These are phyloP conservation scores for Lasioglossum zephyrum DNA, from an alignment of 2,888 invertebrate genomes.

Conservation along the genomic window DNA sequence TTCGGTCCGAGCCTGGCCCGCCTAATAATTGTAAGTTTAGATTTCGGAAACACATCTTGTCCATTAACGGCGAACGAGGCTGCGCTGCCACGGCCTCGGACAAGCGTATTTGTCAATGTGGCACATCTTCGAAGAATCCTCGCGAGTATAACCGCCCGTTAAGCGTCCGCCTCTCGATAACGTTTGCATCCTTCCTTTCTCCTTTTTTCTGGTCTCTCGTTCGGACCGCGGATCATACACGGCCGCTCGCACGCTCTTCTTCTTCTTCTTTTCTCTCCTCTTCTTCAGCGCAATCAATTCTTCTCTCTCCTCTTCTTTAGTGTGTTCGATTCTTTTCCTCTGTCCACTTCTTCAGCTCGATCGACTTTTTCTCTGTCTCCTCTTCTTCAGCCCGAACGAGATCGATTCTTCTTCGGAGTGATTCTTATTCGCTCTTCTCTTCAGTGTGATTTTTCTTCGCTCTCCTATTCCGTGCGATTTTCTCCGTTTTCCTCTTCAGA, in stretches of 20 bases:
- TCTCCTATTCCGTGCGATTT: background rate
- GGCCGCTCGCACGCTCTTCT: background rate
- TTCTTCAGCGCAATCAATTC: background rate
- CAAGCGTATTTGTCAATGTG: constrained; percentile 54
- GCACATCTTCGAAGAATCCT: constrained; percentile 59
- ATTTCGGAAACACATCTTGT: constrained; percentile 44
- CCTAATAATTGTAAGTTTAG: constrained; percentile 25
- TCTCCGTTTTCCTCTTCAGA: background rate
- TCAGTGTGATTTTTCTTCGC: too few species aligned
- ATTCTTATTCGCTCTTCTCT: background rate
- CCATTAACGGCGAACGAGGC: constrained; percentile 58
- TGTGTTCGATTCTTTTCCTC: background rate
- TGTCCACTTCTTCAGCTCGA: background rate
- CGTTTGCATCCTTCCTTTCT: constrained; percentile 49
- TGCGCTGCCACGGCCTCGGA: constrained; percentile 42
- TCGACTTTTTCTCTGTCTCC: too few species aligned
- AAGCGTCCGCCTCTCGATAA: constrained; percentile 45
- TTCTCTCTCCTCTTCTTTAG: background rate
- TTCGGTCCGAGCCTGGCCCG: background rate
- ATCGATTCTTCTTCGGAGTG: too few species aligned
- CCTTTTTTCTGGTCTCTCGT: background rate
- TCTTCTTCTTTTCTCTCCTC: background rate
- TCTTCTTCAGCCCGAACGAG: background rate
- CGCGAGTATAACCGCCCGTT: constrained; percentile 49
- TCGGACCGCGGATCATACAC: background rate